Conservation (phyloP, 2,888 invertebrate genomes). For the Tenthredo scrophulariae region DNA sequence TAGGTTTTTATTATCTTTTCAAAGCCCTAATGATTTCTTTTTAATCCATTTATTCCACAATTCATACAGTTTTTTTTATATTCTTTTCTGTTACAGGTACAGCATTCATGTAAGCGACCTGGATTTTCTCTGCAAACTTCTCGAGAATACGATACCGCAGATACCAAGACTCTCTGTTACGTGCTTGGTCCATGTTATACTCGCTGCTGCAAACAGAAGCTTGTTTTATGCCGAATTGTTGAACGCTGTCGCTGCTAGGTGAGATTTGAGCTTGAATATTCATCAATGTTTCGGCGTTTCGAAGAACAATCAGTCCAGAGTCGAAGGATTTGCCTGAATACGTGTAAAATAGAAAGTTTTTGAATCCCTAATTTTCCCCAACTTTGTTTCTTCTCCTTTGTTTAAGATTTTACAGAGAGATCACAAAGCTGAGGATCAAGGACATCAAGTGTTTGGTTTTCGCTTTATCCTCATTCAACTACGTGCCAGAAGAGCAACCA, state of each 20-base stretch:
- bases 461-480: slow-evolving; percentile 83
- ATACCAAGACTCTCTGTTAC: slow-evolving; percentile 82
- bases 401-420: slow-evolving; percentile 77
- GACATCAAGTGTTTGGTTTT: slow-evolving; percentile 87
- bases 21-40: neutral
- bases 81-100: neutral
- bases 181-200: slow-evolving; percentile 84
- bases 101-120: slow-evolving; percentile 27
- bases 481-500: slow-evolving; percentile 72
- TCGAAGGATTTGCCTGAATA: neutral
- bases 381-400: neutral
- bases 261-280: slow-evolving; percentile 24
- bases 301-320: neutral
- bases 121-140: neutral
- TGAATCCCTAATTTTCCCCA: neutral
- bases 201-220: slow-evolving; percentile 82
- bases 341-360: neutral
- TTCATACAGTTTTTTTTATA: neutral
- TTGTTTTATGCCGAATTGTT: slow-evolving; percentile 78
- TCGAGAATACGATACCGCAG: slow-evolving; percentile 74
- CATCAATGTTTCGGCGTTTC: too few relatives aligned
- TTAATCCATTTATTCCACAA: neutral
- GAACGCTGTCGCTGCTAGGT: slow-evolving; percentile 79
- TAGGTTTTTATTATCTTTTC: slow-evolving; percentile 52
- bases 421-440: slow-evolving; percentile 82